Evolutionary conservation across 64 coral and sea anemone species (phyloP).

Genomic region (Montipora foliosa): DNA sequence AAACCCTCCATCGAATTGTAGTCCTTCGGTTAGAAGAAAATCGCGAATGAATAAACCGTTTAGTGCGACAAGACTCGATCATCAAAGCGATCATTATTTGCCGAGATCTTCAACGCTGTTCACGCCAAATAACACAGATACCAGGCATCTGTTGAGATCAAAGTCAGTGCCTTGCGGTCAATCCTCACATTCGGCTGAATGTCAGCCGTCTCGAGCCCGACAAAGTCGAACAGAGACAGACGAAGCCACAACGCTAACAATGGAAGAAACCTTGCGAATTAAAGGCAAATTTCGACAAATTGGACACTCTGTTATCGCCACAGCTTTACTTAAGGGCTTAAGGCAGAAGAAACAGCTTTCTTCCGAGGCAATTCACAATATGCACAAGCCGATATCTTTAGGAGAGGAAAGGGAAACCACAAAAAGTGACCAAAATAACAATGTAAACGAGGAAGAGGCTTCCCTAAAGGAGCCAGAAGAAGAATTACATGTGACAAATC

Average conservation of each 20-base stretch:
- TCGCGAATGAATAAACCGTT: not conserved
- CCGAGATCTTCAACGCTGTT: not conserved
- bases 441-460: not conserved
- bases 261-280: slow-evolving; percentile 76
- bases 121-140: not conserved
- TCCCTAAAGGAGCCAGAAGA: not conserved
- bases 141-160: not conserved
- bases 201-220: not conserved
- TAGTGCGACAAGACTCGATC: not conserved
- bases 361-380: slow-evolving; percentile 77
- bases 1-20: not conserved
- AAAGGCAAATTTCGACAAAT: slow-evolving; percentile 85
- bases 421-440: not conserved
- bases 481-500: not conserved
- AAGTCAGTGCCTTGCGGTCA: slow-evolving; percentile 15
- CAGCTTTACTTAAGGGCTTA: slow-evolving; percentile 70
- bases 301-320: slow-evolving; percentile 75
- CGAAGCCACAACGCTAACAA: slow-evolving; percentile 45
- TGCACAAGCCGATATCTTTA: slow-evolving; percentile 71
- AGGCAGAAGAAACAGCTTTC: slow-evolving; percentile 58
- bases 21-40: slow-evolving; percentile 24
- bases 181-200: not conserved
- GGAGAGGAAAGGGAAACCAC: not conserved
- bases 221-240: not conserved
- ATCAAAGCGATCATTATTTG: not conserved